phyloP scores from a whole-genome alignment of 2,113 vertebrate species.

The Nothocercus julius region DNA sequence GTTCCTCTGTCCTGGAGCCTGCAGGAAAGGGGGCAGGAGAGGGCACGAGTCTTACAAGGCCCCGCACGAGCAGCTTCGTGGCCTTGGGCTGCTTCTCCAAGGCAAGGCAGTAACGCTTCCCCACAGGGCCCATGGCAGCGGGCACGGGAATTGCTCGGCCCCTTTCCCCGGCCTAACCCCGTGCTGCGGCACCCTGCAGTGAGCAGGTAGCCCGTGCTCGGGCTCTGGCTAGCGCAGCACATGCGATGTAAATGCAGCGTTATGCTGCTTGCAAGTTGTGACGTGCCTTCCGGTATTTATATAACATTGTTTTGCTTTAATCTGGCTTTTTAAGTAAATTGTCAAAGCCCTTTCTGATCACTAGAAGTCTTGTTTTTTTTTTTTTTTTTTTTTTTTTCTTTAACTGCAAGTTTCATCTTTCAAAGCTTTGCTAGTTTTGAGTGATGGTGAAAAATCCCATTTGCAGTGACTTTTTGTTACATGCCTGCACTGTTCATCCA shows the following conservation, averaged over 20 bases:
- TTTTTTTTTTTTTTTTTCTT: not conserved
- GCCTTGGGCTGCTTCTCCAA: not conserved
- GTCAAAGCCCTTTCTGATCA: conserved; percentile 41
- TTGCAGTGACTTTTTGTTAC: conserved; percentile 46
- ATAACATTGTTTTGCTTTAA: conserved; percentile 23
- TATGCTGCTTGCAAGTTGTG: not conserved
- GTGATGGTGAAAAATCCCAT: not conserved
- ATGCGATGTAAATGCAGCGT: not conserved
- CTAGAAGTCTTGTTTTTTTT: not conserved
- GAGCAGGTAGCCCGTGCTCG: not conserved
- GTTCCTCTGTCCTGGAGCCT: not conserved
- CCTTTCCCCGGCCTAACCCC: fast-evolving
- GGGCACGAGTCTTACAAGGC: fast-evolving
- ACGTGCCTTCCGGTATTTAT: not conserved
- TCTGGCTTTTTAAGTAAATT: conserved; percentile 43
- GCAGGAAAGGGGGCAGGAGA: not conserved
- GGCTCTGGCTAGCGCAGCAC: not conserved
- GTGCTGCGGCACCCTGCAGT: not conserved
- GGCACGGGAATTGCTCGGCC: fast-evolving
- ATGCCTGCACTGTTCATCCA: not conserved
- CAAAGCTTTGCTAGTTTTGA: conserved; percentile 17
- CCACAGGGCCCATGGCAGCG: fast-evolving
- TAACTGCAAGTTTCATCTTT: not conserved
- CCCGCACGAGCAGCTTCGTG: not conserved
- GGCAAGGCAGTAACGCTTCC: not conserved